These are phyloP conservation scores for Norana najaformis DNA, from an alignment of 2,888 invertebrate species.

Conservation along the genomic window DNA sequence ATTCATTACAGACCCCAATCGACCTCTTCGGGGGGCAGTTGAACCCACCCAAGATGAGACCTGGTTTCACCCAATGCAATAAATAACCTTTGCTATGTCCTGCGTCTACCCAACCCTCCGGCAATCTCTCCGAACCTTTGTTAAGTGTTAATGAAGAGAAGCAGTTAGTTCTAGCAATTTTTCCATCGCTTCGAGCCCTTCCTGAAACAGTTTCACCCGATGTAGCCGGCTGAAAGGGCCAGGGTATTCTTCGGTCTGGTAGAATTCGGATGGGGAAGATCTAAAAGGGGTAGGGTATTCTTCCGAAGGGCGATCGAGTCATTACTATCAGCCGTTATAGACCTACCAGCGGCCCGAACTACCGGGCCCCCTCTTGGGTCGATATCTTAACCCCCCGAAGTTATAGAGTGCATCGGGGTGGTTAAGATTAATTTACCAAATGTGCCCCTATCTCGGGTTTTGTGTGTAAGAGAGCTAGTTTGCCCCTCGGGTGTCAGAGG, in stretches of 20 bases:
- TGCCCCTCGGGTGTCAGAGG: neutral
- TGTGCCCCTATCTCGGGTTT: neutral
- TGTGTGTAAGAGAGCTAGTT: neutral
- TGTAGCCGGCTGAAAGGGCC: neutral
- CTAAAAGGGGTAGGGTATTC: neutral
- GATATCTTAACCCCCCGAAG: slow-evolving; percentile 13
- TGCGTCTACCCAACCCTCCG: neutral
- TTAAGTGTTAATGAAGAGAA: neutral
- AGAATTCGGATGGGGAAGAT: too few species aligned
- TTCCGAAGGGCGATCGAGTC: too few species aligned
- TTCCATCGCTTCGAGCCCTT: neutral
- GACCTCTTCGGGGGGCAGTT: neutral
- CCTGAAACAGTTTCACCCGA: neutral
- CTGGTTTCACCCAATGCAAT: neutral
- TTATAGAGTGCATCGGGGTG: neutral
- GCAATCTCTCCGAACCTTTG: neutral
- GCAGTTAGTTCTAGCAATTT: neutral
- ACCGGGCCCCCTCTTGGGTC: neutral
- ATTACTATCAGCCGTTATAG: neutral
- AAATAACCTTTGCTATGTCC: neutral
- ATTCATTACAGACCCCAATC: neutral
- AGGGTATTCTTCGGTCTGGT: too few species aligned
- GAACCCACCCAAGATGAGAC: neutral
- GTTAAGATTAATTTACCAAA: neutral
- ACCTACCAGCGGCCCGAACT: neutral